Evolutionary conservation across 2,797 vertebrate species (phyloP), one percentile per base, ranked within the genome.

Genomic region (Cuculus canorus): DNA sequence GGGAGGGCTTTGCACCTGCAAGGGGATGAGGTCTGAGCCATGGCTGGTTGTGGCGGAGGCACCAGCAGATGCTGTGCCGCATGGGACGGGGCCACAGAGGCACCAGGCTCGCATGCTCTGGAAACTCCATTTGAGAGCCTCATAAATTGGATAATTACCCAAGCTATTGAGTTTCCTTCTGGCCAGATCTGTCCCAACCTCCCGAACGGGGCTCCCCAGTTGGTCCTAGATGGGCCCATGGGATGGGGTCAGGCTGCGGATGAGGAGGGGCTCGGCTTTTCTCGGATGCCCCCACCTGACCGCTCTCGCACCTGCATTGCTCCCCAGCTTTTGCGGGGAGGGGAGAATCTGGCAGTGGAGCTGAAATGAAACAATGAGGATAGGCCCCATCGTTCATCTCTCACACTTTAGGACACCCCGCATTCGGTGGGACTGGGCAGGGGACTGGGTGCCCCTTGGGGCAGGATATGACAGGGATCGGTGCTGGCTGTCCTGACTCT

Each of bases 111-210:
- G 59, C 1, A 1, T 25, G 73, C 88, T 94, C 76, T 96, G 93
- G 97, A 97, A 96, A 93, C 82, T 91, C 93, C 85, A 96, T 97
- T 94, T 93, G 87, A 97, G 92, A 95, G 79, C 91, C 82, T 97
- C 92, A 88, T 95, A 96, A 85, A 93, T 93, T 86, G 88, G 90
- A 91, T 79, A 86, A 71, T 97, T 96, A 95, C 61, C 94, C 77
- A 41, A 82, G 90, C 88, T 97, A 95, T 75, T 93, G 89, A 94
- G 95, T 96, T 97, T 97, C 96, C 95, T 95, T 94, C 93, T 65
- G 75, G 87, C 93, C 93, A 96, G 96, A 93, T 97, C 91, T 50
- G 5, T 89, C 93, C 66, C 84, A 92, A 91, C 88, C 83, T 96
- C 90, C 90, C 94, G 94, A 87, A 18, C 11, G 17, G 71, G 88